Percentiles rank a stretch among this genome's conserved stretches.
These are phyloP conservation scores for Meteorus sp. DNA, from an alignment of 1,140 invertebrate genomes.

Conservation along the genomic window DNA sequence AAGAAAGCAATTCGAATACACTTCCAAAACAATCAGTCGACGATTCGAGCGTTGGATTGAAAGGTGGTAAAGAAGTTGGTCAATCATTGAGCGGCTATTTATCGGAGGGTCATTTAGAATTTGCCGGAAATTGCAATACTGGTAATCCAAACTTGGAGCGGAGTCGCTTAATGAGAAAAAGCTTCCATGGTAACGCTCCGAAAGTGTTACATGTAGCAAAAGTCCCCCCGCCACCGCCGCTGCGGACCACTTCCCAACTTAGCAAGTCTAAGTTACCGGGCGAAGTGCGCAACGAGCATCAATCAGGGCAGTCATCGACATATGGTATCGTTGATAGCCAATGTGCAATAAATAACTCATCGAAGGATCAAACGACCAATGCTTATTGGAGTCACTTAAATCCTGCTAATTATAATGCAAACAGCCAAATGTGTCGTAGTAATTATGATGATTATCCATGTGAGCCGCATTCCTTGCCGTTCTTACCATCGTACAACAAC, in stretches of 20 bases:
- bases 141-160: constrained; percentile 75
- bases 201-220: constrained; percentile 79
- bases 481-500: constrained; percentile 62
- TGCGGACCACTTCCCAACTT: constrained; percentile 84
- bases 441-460: constrained; percentile 58
- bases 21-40: constrained; percentile 67
- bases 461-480: constrained; percentile 69
- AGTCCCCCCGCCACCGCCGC: constrained; percentile 82
- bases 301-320: constrained; percentile 57
- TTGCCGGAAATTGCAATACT: constrained; percentile 57
- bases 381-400: constrained; percentile 50
- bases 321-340: constrained; percentile 55
- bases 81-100: constrained; percentile 76
- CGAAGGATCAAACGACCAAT: constrained; percentile 44
- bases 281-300: constrained; percentile 64
- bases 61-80: constrained; percentile 61
- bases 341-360: constrained; percentile 34
- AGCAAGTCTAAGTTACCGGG: constrained; percentile 67
- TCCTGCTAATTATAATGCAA: constrained; percentile 24
- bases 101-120: constrained; percentile 84
- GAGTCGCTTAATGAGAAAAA: constrained; percentile 86
- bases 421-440: constrained; percentile 26
- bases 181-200: constrained; percentile 81
- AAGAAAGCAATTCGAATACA: constrained; percentile 54
- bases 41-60: constrained; percentile 73